phyloP scores from a whole-genome alignment of 1,140 invertebrate genomes.

The Patella vulgata region DNA sequence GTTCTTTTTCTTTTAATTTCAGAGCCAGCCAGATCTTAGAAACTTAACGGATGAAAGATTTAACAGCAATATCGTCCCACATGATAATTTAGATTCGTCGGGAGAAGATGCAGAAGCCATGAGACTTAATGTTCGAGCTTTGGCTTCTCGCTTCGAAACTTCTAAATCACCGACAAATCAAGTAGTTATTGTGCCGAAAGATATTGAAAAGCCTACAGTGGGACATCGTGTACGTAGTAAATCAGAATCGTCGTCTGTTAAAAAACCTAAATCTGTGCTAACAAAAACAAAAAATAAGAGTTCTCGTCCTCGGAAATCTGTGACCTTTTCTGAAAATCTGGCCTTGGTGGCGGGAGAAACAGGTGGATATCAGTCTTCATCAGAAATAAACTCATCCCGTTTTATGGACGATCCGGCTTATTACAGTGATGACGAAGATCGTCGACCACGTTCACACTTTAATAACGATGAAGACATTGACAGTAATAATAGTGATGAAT shows the following conservation, averaged over 20 bases:
- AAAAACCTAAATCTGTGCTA: slow-evolving; percentile 50
- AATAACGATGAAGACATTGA: slow-evolving; percentile 43
- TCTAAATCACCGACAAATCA: background rate
- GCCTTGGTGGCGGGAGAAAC: slow-evolving; percentile 34
- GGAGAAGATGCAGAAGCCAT: slow-evolving; percentile 11
- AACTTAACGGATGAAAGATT: slow-evolving; percentile 15
- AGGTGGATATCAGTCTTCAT: slow-evolving; percentile 26
- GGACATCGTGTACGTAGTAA: slow-evolving; percentile 36
- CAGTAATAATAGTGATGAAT: slow-evolving; percentile 36
- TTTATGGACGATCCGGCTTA: slow-evolving; percentile 34
- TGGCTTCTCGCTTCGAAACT: slow-evolving; percentile 47
- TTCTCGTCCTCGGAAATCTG: slow-evolving; percentile 40
- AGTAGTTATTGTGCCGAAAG: slow-evolving; percentile 11
- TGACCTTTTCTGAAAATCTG: slow-evolving; percentile 51
- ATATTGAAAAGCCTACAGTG: background rate
- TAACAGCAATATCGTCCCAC: background rate
- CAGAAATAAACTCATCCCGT: slow-evolving; percentile 4
- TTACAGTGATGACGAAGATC: slow-evolving; percentile 48
- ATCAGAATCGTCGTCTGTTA: slow-evolving; percentile 43
- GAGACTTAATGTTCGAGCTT: slow-evolving; percentile 39
- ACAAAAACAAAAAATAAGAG: slow-evolving; percentile 44
- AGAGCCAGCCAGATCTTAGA: slow-evolving; percentile 17
- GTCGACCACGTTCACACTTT: slow-evolving; percentile 15
- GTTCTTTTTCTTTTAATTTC: slow-evolving; percentile 10
- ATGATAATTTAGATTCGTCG: background rate